Conservation (phyloP, 1,140 invertebrate species). For the Dreissena polymorpha region DNA sequence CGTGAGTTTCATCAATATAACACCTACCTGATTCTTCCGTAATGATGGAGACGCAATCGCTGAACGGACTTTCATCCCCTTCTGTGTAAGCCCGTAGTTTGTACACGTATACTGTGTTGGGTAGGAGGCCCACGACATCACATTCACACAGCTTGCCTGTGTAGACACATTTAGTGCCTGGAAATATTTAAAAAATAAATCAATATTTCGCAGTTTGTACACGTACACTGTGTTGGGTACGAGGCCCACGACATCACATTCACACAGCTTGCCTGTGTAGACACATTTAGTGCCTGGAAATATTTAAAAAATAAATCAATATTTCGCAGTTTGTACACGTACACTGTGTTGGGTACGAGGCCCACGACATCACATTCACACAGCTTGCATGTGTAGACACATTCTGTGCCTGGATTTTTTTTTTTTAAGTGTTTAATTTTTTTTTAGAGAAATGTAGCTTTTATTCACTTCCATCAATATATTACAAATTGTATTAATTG, state of each 20-base stretch:
- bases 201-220: slow-evolving; percentile 65
- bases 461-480: too few species aligned
- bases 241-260: slow-evolving; percentile 64
- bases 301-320: not conserved
- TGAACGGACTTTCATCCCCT: slow-evolving; percentile 75
- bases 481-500: too few species aligned
- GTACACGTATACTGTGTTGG: slow-evolving; percentile 69
- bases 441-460: too few species aligned
- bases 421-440: too few species aligned
- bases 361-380: slow-evolving; percentile 62
- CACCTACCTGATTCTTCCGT: slow-evolving; percentile 74
- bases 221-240: slow-evolving; percentile 67
- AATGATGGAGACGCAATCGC: slow-evolving; percentile 66
- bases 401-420: slow-evolving; percentile 66
- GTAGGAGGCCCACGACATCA: slow-evolving; percentile 62
- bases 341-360: slow-evolving; percentile 67
- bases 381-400: slow-evolving; percentile 73
- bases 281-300: slow-evolving; percentile 68
- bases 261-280: slow-evolving; percentile 71
- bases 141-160: slow-evolving; percentile 69
- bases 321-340: slow-evolving; percentile 69
- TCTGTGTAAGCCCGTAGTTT: slow-evolving; percentile 73
- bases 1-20: not conserved
- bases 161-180: slow-evolving; percentile 72
- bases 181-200: slow-evolving; percentile 21